phyloP scores from a whole-genome alignment of 2,113 vertebrate genomes.

The Solea senegalensis region DNA sequence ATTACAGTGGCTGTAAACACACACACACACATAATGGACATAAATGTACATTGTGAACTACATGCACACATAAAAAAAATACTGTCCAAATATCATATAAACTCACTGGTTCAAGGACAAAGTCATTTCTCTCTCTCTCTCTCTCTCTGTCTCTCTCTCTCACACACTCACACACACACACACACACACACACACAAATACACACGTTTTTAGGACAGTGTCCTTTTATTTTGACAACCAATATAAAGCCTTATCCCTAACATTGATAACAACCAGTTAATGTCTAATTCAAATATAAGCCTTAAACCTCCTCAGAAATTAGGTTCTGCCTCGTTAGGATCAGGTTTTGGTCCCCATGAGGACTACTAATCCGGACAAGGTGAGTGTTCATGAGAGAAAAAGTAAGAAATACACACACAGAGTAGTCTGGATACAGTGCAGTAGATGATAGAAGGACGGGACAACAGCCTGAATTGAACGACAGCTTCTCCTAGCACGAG shows the following conservation, averaged over 20 bases:
- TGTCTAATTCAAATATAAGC: too few species aligned
- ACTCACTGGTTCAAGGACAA: conserved; percentile 60
- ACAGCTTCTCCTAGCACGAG: conserved; percentile 74
- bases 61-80: conserved; percentile 38
- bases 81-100: conserved; percentile 45
- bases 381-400: too few species aligned
- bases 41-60: conserved; percentile 16
- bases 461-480: conserved; percentile 79
- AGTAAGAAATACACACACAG: too few species aligned
- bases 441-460: conserved; percentile 62
- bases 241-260: too few species aligned
- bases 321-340: too few species aligned
- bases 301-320: too few species aligned
- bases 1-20: conserved; percentile 7
- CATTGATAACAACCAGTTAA: too few species aligned
- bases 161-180: conserved; percentile 8
- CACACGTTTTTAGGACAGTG: too few species aligned
- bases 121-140: conserved; percentile 5
- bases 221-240: too few species aligned
- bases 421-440: conserved; percentile 52
- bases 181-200: conserved; percentile 11
- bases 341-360: too few species aligned
- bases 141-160: too few species aligned
- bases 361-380: too few species aligned
- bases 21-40: conserved; percentile 9